Conservation (phyloP, 2,888 invertebrate species). For the Perithous albicinctus region DNA sequence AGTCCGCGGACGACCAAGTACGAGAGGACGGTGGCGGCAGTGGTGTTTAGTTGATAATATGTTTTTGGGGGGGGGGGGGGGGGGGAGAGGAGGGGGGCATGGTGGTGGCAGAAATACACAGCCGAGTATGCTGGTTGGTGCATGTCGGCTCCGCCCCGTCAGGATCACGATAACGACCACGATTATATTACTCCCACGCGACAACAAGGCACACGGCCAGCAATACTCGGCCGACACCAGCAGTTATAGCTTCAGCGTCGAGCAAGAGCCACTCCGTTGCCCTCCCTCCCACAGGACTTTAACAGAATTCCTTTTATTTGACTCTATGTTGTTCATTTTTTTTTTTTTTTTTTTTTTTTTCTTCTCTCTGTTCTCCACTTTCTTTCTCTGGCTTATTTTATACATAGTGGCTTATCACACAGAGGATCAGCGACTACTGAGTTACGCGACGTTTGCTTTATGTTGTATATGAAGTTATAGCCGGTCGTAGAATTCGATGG, state of each 20-base stretch:
- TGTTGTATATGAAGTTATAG: background rate
- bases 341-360: background rate
- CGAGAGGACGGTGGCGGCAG: conserved; percentile 68
- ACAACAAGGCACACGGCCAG: conserved; percentile 59
- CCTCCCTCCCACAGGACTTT: conserved; percentile 20
- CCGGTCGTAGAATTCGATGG: conserved; percentile 8
- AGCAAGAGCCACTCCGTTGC: too few relatives aligned
- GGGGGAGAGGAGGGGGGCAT: too few relatives aligned
- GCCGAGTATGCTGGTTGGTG: conserved; percentile 80
- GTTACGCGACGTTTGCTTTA: background rate
- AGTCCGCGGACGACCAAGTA: conserved; percentile 55
- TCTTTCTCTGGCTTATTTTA: conserved; percentile 27
- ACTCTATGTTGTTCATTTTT: background rate
- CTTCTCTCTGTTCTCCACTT: background rate
- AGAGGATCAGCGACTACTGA: conserved; percentile 9
- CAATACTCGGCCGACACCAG: conserved; percentile 53
- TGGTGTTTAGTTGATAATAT: conserved; percentile 78
- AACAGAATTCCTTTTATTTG: conserved; percentile 20
- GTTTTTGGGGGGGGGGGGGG: too few relatives aligned
- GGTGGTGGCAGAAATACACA: conserved; percentile 78
- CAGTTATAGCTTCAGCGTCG: conserved; percentile 24
- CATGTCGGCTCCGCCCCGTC: conserved; percentile 79
- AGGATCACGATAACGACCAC: conserved; percentile 79
- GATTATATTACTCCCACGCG: conserved; percentile 81
- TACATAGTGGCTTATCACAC: conserved; percentile 35